These are phyloP conservation scores for Oryzias sinensis DNA, from an alignment of 2,797 vertebrate species.

Conservation along the genomic window DNA sequence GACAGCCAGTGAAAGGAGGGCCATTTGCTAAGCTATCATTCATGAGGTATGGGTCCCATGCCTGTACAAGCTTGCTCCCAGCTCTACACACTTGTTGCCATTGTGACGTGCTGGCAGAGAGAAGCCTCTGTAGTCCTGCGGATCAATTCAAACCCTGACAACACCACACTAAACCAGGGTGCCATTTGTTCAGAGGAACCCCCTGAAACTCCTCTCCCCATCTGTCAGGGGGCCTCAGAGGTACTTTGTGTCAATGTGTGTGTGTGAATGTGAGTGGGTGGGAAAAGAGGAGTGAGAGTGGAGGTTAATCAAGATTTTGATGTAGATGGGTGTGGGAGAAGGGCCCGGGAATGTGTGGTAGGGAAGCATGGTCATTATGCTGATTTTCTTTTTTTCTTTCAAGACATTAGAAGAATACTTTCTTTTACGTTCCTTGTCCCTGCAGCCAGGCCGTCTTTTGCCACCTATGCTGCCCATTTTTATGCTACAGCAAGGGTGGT, in stretches of 20 bases:
- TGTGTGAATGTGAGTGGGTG: constrained; percentile 79
- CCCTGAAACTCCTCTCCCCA: constrained; percentile 80
- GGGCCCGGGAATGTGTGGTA: constrained; percentile 76
- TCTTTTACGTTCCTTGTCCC: constrained; percentile 72
- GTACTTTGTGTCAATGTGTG: constrained; percentile 77
- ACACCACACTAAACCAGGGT: constrained; percentile 82
- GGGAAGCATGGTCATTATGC: constrained; percentile 84
- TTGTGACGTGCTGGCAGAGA: constrained; percentile 83
- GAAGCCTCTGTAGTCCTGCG: constrained; percentile 77
- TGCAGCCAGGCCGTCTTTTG: constrained; percentile 72
- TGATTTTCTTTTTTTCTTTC: constrained; percentile 81
- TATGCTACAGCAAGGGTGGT: constrained; percentile 79
- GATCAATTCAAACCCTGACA: constrained; percentile 85
- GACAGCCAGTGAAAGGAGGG: constrained; percentile 77
- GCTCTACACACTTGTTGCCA: constrained; percentile 83
- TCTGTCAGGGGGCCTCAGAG: constrained; percentile 85
- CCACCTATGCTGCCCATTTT: constrained; percentile 85
- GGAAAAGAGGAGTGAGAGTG: constrained; percentile 73
- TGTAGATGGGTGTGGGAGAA: constrained; percentile 74
- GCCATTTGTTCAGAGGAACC: constrained; percentile 80
- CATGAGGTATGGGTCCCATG: constrained; percentile 81
- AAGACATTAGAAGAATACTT: constrained; percentile 81
- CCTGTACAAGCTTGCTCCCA: constrained; percentile 86
- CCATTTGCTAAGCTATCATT: constrained; percentile 85
- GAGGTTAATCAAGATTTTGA: constrained; percentile 84